Base-by-base conservation (phyloP, 1,140 invertebrate species). In the Heliconius eleuchia region DNA sequence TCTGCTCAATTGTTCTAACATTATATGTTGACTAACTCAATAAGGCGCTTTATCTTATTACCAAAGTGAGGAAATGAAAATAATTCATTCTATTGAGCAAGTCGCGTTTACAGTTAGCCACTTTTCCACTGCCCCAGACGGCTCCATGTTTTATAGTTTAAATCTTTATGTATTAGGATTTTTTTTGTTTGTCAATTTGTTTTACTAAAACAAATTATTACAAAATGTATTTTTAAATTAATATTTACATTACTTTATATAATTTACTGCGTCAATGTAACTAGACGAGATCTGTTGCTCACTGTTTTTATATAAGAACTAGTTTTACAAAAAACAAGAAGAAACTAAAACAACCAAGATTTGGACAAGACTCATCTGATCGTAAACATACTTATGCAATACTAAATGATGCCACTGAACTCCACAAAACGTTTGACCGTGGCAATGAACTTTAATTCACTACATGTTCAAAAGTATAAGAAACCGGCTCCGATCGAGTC, bases 381-480 rank as follows among this genome's bases (percentile, higher is more conserved):
- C 60, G 60, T 66, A 30, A 66, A 66, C 60, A 66, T 52, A 39
- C 55, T 84, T 78, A 87, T 83, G 82, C 82, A 85, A 85, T 55
- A 82, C 50, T 73, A 81, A 77, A 83, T 77, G 83, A 81, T 80
- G 80, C 80, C 79, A 82, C 71, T 80, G 80, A 85, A 82, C 83
- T 76, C 80, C 70, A 46, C 76, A 80, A 80, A 80, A 74, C 73
- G 79, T 66, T 77, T 50, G 79, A 72, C 81, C 81, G 78, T 85
- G 82, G 80, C 82, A 83, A 80, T 86, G 81, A 86, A 86, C 85
- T 83, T 84, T 78, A 82, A 76, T 70, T 78, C 60, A 71, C 73
- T 39, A 74, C 46, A 70, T 16, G 60, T 3, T 66, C 13, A 66
- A 66, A 66, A 57, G 55, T 57, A 3, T n/a, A 57, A 57, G 7